Base-by-base conservation (phyloP, 2,888 invertebrate genomes). In the Chalcosyrphus nemorum region DNA sequence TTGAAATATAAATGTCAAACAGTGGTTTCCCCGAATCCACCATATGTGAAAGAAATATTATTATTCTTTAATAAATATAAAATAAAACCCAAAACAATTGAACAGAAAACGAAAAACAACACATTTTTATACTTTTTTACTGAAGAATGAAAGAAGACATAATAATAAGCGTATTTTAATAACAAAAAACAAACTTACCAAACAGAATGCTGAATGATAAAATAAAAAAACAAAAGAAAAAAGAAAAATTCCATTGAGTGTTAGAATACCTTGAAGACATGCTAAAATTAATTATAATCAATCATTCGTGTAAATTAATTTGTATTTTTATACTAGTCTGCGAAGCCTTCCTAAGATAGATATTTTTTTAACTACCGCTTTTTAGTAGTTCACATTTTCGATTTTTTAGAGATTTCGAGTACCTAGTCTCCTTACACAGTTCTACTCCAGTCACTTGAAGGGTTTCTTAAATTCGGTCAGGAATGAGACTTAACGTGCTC, bases 41-140 rank as follows among this genome's bases (percentile, higher is more conserved):
- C 77, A 77, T 59, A n/a, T n/a, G 15, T 35, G 43, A 54, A 54
- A 41, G 45, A 4, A 32, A n/a, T 56, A 27, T 29, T 17, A 41
- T 57, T 54, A 9, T 21, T 35, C n/a, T 35, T 52, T 21, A 63
- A 38, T 54, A 63, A 63, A 43, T 24, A 24, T 9, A 24, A 50
- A 52, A 41, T 9, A 59, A 57, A 68, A 66, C n/a, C 68, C 15
- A 76, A 68, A 45, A 47, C 19, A 68, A 76, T 65, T 65, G 13
- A 77, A 61, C 45, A 65, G 56, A 75, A 63, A 24, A 45, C 61
- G n/a, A n/a, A n/a, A n/a, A n/a, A 47, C 59, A 57, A 78, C 50
- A 72, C 63, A 78, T 72, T 78, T 78, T 78, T 78, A 71, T 78
- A 71, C 71, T 78, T 78, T 78, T 78, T 78, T 78, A 78, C 77